Evolutionary conservation across 2,797 vertebrate genomes (phyloP), one percentile per base, ranked within the genome.

Genomic region (Sebastes nivosus): DNA sequence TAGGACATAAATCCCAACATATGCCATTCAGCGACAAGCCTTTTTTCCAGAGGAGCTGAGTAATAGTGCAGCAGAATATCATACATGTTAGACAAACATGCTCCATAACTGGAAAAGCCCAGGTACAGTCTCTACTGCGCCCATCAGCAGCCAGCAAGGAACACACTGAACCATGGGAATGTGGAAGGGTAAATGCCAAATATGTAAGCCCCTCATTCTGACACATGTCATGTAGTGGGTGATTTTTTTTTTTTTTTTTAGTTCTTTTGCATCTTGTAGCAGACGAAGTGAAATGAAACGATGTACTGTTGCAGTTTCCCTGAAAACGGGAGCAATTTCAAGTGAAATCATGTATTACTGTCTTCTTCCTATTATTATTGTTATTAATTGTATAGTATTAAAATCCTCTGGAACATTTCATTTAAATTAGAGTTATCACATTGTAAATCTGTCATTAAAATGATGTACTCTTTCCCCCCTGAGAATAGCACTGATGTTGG

Each of bases 381-480:
- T 52, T 75, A 9, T 30, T 86, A 85, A 83, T 88, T 90, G 75
- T 89, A 85, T 87, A 80, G 83, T 87, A 87, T 93, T 84, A 81
- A 75, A 82, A 71, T 14, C 4, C 12, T 89, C 79, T 87, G 76
- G 81, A 92, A 88, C 70, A 79, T 90, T 88, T 72, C 67, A 85
- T 92, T 94, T 86, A 83, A 88, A 89, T 76, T 71, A 8, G 20
- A 50, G 54, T 76, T 67, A 72, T 81, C 57, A 63, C 68, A 72
- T 65, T 86, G 76, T 83, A 73, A 79, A 88, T 75, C 18, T 82
- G 55, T 68, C 66, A 78, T 78, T 84, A 73, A 84, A 80, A 34
- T 8, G 12, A 57, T 87, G 72, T 79, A 22, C 50, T 82, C n/a
- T 61, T 58, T 54, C 38, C 18, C 36, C 57, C 60, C 12, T 55